These are phyloP conservation scores for Centropyge bicolor DNA, from an alignment of 2,797 vertebrate genomes.

Conservation along the genomic window DNA sequence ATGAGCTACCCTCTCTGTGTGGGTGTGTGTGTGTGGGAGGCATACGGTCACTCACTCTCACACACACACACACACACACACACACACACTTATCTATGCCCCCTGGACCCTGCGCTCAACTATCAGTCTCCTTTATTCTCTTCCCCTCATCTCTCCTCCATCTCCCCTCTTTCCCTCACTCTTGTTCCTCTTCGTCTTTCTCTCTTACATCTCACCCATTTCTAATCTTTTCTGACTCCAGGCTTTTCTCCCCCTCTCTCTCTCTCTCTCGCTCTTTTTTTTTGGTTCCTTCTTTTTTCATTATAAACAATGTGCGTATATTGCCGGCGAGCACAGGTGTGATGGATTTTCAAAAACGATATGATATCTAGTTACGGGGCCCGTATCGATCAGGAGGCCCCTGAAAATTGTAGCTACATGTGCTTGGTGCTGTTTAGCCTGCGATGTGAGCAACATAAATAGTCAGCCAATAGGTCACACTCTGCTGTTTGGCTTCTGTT, in stretches of 20 bases:
- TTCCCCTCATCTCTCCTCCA: conserved; percentile 65
- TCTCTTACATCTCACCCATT: conserved; percentile 60
- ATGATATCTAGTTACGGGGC: conserved; percentile 69
- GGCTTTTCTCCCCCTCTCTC: conserved; percentile 40
- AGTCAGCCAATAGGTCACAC: conserved; percentile 61
- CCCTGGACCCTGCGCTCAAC: conserved; percentile 69
- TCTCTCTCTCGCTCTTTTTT: no score
- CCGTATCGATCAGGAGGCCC: conserved; percentile 58
- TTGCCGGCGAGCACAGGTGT: conserved; percentile 51
- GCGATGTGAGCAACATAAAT: conserved; percentile 48
- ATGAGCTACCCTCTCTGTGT: conserved; percentile 69
- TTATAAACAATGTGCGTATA: conserved; percentile 54
- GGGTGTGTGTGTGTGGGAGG: conserved; percentile 41
- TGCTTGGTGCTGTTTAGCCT: conserved; percentile 42
- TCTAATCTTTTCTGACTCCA: conserved; percentile 71
- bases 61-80: conserved; percentile 30
- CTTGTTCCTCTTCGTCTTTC: conserved; percentile 37
- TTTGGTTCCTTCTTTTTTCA: conserved; percentile 40
- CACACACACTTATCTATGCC: conserved; percentile 54
- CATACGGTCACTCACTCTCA: conserved; percentile 32
- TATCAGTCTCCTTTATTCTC: conserved; percentile 81
- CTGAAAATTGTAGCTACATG: conserved; percentile 59
- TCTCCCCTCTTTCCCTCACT: conserved; percentile 37
- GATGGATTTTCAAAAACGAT: conserved; percentile 70
- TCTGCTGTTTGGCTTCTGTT: conserved; percentile 50